Evolutionary conservation across 2,797 vertebrate genomes (phyloP), one percentile per base, ranked within the genome.

Genomic region (Peromyscus aztecus): DNA sequence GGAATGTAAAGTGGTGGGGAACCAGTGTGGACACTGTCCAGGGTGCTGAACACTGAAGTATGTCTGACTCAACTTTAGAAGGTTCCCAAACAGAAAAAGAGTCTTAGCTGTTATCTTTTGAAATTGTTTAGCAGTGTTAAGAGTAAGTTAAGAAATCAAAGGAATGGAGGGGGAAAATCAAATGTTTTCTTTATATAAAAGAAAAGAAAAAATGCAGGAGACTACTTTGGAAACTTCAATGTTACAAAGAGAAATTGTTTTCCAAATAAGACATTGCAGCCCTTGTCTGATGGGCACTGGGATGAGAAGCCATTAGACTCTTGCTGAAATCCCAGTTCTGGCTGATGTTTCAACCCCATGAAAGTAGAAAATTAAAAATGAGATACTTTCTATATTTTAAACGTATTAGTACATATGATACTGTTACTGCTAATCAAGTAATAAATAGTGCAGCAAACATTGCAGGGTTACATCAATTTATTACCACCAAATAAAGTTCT

Each of bases 401-500:
- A 97, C 43, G 31, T 93, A 91, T 95, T 96, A 95, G 75, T 46
- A 92, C 90, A 31, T 46, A 94, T 65, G 73, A 95, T 91, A 87
- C 24, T 94, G 59, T 57, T 96, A 78, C 81, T 76, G 46, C 46
- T 82, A 76, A 78, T 46, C 57, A 76, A 83, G 91, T 63, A 92
- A 94, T 92, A 95, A 97, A 97, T 43, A 88, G 73, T 27, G 16
- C 55, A 71, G 40, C 37, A 84, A 87, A 59, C 52, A 95, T 37
- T 71, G 14, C 77, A 37, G 76, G 43, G 61, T 87, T 91, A 91
- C 90, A 91, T 65, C 89, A 37, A 95, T 97, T 97, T 97, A 97
- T 91, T 94, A 65, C 82, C 69, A 77, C 34, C 43, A 91, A 94
- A 94, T 94, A 92, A 96, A 94, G 95, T 78, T 78, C 92, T 92